Conservation (phyloP, 92 coral and sea anemone genomes). For the Zoanthus gigantus region DNA sequence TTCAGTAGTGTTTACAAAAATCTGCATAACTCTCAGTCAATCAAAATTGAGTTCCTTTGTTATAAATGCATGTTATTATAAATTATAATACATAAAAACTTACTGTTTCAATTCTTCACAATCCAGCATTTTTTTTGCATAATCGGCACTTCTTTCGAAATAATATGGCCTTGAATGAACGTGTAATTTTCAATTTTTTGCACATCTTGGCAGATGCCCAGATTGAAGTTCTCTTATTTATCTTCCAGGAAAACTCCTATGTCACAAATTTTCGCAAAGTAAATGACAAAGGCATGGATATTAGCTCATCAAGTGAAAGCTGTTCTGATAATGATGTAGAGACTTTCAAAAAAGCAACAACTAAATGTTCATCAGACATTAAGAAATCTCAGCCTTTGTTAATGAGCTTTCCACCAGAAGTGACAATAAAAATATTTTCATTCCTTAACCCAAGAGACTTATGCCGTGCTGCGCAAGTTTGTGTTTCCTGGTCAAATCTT, state of each 20-base stretch:
- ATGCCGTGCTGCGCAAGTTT: slow-evolving; percentile 86
- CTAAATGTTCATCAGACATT: neutral
- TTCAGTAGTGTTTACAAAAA: no score
- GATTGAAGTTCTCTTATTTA: neutral
- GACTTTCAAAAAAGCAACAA: neutral
- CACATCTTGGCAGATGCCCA: no score
- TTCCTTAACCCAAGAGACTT: slow-evolving; percentile 91
- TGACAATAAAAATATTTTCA: slow-evolving; percentile 81
- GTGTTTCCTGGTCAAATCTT: slow-evolving; percentile 79
- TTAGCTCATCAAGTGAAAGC: slow-evolving; percentile 63
- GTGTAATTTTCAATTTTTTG: no score
- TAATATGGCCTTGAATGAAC: no score
- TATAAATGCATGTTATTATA: no score
- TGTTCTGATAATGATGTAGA: slow-evolving; percentile 47
- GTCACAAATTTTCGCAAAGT: neutral
- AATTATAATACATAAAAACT: no score
- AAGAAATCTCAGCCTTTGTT: slow-evolving; percentile 55
- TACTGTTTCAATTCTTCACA: no score
- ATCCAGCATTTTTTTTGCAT: no score
- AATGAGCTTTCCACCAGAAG: slow-evolving; percentile 78
- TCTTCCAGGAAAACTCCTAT: slow-evolving; percentile 16
- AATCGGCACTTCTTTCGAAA: no score
- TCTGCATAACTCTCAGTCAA: no score
- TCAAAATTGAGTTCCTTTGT: no score
- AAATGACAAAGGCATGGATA: slow-evolving; percentile 13